Percentiles rank a stretch among this genome's conserved stretches.
phyloP scores from a whole-genome alignment of 2,113 vertebrate species.

The Cephalophus harveyi region DNA sequence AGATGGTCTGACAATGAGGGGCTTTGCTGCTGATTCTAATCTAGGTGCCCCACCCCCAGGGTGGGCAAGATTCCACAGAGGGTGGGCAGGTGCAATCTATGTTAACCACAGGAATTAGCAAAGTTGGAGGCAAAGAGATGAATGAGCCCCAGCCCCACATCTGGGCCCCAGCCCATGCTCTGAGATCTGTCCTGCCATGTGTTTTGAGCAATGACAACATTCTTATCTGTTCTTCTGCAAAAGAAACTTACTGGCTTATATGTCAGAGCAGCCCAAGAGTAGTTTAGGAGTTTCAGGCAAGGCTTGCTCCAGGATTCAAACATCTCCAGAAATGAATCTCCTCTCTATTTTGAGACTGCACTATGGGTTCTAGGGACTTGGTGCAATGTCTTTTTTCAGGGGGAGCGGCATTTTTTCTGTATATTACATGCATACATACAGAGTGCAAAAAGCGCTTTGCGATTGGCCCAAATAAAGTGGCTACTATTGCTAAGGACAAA shows the following conservation, averaged over 20 bases:
- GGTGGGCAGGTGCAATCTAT: background rate
- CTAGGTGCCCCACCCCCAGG: background rate
- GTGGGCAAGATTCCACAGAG: background rate
- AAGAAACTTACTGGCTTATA: background rate
- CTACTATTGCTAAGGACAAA: background rate
- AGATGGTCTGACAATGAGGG: background rate
- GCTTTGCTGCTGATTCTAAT: background rate
- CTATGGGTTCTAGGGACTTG: background rate
- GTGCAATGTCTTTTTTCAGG: background rate
- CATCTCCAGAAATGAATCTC: background rate
- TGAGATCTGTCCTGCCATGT: background rate
- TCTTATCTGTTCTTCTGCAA: background rate
- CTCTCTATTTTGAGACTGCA: background rate
- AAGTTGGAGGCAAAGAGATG: background rate
- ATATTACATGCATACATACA: background rate
- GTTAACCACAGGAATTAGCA: background rate
- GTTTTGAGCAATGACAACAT: background rate
- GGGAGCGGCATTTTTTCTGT: background rate
- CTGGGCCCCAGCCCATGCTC: fast-evolving
- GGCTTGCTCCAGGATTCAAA: background rate
- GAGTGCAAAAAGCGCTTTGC: background rate
- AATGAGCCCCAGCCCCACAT: too few species aligned
- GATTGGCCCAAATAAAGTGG: background rate
- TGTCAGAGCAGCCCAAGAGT: background rate
- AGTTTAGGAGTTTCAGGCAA: background rate